Conservation (phyloP, 2,797 vertebrate species). For the Anguilla pacifica region DNA sequence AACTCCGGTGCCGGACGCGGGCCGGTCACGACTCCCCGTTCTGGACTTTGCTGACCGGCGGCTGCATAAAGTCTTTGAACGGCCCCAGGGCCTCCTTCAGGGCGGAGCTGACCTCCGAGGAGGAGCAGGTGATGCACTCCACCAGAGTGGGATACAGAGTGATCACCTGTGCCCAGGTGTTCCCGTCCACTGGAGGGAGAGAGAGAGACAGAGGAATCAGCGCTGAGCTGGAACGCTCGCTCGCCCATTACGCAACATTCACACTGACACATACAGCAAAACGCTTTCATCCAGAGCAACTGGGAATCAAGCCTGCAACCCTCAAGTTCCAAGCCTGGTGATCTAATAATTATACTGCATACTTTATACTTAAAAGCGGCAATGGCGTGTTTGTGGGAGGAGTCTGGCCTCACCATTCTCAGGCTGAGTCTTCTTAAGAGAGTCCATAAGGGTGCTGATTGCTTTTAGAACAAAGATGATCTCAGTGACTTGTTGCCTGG, state of each 20-base stretch:
- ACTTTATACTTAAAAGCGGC: background rate
- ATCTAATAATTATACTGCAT: too few species aligned
- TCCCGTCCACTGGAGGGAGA: conserved; percentile 85
- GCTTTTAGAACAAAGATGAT: conserved; percentile 99
- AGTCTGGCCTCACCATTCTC: conserved; percentile 88
- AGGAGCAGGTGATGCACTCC: conserved; percentile 96
- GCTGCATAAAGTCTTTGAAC: conserved; percentile 99
- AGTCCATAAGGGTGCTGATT: conserved; percentile 98
- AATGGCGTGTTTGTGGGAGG: background rate
- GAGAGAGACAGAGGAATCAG: conserved; percentile 9
- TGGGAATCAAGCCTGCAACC: too few species aligned
- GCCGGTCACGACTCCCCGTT: conserved; percentile 94
- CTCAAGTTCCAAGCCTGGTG: too few species aligned
- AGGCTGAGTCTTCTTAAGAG: conserved; percentile 97
- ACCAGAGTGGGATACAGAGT: conserved; percentile 95
- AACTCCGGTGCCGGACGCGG: conserved; percentile 29
- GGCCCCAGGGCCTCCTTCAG: conserved; percentile 95
- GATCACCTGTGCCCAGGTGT: conserved; percentile 96
- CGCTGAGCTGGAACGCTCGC: background rate
- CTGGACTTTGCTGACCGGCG: conserved; percentile 91
- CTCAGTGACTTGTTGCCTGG: conserved; percentile 97
- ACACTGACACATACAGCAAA: background rate
- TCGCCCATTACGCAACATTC: background rate
- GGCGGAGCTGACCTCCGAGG: conserved; percentile 92
- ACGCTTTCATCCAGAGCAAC: background rate